Percentiles rank a stretch among this genome's conserved stretches.
These are phyloP conservation scores for Periophthalmus modestus DNA, from an alignment of 2,113 vertebrate genomes.

Conservation along the genomic window DNA sequence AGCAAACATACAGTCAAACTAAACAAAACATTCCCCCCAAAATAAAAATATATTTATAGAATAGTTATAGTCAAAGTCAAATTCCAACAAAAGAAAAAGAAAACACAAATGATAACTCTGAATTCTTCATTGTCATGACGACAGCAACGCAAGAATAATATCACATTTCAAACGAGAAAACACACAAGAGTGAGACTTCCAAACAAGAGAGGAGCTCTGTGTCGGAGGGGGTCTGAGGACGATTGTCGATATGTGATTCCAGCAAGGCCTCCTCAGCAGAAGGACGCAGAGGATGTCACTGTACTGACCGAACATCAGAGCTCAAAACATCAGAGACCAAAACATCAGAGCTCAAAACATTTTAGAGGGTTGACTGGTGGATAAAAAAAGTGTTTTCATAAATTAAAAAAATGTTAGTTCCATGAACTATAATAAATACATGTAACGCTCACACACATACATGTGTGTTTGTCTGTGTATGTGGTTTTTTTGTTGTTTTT, in stretches of 20 bases:
- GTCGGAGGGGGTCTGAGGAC: conserved; percentile 18
- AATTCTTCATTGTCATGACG: conserved; percentile 63
- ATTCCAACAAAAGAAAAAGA: conserved; percentile 77
- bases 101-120: conserved; percentile 76
- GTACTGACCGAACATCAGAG: background rate
- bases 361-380: background rate
- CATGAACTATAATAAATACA: background rate
- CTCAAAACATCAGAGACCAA: background rate
- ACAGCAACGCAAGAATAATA: conserved; percentile 65
- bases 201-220: background rate
- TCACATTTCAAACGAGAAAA: conserved; percentile 74
- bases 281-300: background rate
- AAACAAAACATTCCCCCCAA: conserved; percentile 49
- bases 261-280: background rate
- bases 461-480: no score
- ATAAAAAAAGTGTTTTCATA: background rate
- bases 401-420: background rate
- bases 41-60: conserved; percentile 81
- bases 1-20: conserved; percentile 64
- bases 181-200: background rate
- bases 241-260: conserved; percentile 6
- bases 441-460: no score
- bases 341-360: background rate
- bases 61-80: conserved; percentile 74
- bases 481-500: background rate